These are phyloP conservation scores for Bombus waltoni DNA, from an alignment of 1,140 invertebrate genomes.

Conservation along the genomic window DNA sequence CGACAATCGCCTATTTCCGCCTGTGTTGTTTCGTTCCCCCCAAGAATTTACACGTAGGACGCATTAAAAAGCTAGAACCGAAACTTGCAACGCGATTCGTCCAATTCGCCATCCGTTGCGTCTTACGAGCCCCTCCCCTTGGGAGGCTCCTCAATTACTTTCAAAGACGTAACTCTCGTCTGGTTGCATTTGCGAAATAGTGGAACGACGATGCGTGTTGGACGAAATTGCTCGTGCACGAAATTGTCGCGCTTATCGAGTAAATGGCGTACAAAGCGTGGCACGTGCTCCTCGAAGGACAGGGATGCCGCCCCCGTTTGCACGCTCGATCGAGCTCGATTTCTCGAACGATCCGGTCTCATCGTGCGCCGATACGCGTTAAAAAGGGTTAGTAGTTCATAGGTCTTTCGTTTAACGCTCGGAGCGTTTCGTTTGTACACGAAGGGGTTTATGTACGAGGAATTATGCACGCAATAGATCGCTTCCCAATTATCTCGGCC, in stretches of 20 bases:
- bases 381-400: neutral
- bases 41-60: too few relatives aligned
- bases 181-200: too few relatives aligned
- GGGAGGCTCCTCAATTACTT: too few relatives aligned
- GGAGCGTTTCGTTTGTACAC: neutral
- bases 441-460: neutral
- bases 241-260: conserved; percentile 37
- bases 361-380: neutral
- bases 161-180: too few relatives aligned
- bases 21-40: too few relatives aligned
- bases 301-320: neutral
- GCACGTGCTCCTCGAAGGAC: conserved; percentile 39
- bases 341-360: neutral
- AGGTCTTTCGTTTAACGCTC: neutral
- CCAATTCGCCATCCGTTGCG: too few relatives aligned
- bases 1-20: too few relatives aligned
- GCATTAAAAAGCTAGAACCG: too few relatives aligned
- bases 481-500: neutral
- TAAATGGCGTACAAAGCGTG: conserved; percentile 35
- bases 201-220: neutral
- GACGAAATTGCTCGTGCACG: conserved; percentile 50
- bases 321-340: conserved; percentile 23
- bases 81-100: too few relatives aligned
- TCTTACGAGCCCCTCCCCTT: too few relatives aligned
- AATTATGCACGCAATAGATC: neutral